These are phyloP conservation scores for Mus caroli DNA, from an alignment of 2,797 vertebrate genomes.

Conservation along the genomic window DNA sequence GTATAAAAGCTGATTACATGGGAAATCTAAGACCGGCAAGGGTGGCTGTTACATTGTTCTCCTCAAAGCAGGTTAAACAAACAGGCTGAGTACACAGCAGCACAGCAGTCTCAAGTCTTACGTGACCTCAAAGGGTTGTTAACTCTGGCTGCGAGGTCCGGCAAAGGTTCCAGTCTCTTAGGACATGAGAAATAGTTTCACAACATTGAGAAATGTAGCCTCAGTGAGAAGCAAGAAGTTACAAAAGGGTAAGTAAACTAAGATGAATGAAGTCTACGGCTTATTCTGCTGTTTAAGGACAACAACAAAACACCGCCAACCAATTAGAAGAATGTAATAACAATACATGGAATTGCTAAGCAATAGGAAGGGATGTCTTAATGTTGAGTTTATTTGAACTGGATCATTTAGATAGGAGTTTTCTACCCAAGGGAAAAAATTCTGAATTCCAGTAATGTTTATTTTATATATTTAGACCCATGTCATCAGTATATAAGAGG, in stretches of 20 bases:
- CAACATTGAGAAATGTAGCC: not conserved
- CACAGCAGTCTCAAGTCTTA: not conserved
- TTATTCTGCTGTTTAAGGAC: not conserved
- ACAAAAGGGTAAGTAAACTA: not conserved
- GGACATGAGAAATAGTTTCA: not conserved
- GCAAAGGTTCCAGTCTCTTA: not conserved
- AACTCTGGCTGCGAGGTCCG: not conserved
- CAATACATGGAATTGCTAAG: not conserved
- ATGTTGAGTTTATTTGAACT: not conserved
- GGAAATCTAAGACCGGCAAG: no score
- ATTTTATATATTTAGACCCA: not conserved
- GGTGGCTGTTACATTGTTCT: not conserved
- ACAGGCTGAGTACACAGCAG: not conserved
- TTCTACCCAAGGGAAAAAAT: not conserved
- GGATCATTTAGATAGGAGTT: not conserved
- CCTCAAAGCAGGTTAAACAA: not conserved
- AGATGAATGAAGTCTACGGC: not conserved
- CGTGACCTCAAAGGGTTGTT: no score
- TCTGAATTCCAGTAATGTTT: not conserved
- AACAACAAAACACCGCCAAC: not conserved
- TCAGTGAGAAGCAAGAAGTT: not conserved
- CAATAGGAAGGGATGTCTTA: not conserved
- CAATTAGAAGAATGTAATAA: not conserved
- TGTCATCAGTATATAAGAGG: not conserved
- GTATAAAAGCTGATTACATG: not conserved